Evolutionary conservation across 1,140 invertebrate species (phyloP).

Genomic region (fruit fly (Drosophila melanogaster)): DNA sequence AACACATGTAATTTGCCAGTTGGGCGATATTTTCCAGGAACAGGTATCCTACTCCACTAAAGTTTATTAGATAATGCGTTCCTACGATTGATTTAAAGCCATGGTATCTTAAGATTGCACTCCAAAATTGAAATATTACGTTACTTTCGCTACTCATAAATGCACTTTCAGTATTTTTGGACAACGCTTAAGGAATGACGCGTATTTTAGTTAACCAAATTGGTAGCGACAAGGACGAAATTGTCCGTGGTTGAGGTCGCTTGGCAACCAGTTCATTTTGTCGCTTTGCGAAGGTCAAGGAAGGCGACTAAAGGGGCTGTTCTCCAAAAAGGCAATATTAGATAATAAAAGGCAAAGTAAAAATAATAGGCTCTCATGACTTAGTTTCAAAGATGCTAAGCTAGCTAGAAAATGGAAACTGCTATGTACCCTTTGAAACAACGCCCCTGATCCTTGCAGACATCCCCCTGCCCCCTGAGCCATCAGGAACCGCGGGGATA

Average conservation of each 20-base stretch:
- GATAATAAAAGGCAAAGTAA: too few species aligned
- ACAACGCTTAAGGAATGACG: constrained; percentile 16
- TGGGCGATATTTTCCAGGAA: constrained; percentile 3
- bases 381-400: too few species aligned
- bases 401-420: too few species aligned
- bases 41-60: background rate
- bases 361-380: background rate
- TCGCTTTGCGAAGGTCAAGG: constrained; percentile 3
- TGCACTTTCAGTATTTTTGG: constrained; percentile 37
- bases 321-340: background rate
- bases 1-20: constrained; percentile 21
- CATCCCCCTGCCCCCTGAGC: constrained; percentile 1
- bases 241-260: constrained; percentile 31
- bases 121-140: background rate
- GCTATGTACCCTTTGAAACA: too few species aligned
- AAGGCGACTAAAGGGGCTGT: background rate
- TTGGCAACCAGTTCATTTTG: constrained; percentile 50
- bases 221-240: constrained; percentile 9
- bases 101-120: too few species aligned
- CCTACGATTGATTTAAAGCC: too few species aligned
- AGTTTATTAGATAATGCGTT: background rate
- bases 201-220: constrained; percentile 16
- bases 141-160: constrained; percentile 27
- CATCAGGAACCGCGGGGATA: constrained; percentile 42
- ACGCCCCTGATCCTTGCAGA: constrained; percentile 5